Evolutionary conservation across 2,888 invertebrate species (phyloP), one percentile per base, ranked within the genome.

Genomic region (Calameuta pallipes): DNA sequence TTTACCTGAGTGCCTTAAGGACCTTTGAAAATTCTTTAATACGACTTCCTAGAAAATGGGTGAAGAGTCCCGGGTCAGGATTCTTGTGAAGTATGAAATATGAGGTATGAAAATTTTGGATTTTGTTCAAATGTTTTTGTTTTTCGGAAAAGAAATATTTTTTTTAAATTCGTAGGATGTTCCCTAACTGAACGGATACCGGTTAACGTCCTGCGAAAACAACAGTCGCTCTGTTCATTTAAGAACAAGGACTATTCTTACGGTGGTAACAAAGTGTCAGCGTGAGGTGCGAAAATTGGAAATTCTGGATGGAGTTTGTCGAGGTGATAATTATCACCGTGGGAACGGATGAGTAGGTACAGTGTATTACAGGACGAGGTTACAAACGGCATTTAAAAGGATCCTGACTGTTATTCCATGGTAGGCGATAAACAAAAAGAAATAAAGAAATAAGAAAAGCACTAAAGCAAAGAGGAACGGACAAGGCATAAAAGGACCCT

Each of bases 271-370:
- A 6, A 6, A 41, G 6, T 56, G 56, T 56, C 31, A 23, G 71
- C 15, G 71, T 6, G 71, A 71, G 71, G 71, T 34, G 71, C 71
- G 34, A 71, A 71, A 31, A 31, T 71, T 13, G 71, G 23, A 71
- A 31, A 34, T 71, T 9, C 71, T 33, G 33, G 13, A 13, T 34
- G 71, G 11, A 31, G 13, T 68, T 33, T 34, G 33, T 36, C 74
- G 75, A 80, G 80, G 85, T 85, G 87, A 89, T 89, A 87, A 89
- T 88, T 87, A 87, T 87, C 84, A 85, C 84, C 86, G 88, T 89
- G 88, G 86, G 88, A 89, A 88, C 56, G 23, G 23, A 69, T 11
- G n/a, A 11, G 41, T 30, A 74, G 35, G 34, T 33, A 34, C 11
- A 13, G 71, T 12, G 30, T 71, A 71, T 71, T 71, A 71, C 71